phyloP scores from a whole-genome alignment of 2,888 invertebrate genomes.

The Lomographa bimaculata region DNA sequence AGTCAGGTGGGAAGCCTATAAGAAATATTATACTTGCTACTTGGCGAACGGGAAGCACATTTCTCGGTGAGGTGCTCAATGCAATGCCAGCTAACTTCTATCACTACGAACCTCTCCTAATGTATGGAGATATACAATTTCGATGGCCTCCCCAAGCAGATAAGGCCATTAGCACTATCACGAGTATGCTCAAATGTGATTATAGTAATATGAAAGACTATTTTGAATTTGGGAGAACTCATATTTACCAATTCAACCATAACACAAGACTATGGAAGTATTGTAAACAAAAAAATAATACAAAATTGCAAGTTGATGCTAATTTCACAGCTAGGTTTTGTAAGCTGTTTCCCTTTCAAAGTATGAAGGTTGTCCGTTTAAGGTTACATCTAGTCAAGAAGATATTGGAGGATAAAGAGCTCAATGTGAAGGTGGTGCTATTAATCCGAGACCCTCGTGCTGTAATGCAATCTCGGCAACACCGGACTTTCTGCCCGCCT shows the following conservation, averaged over 20 bases:
- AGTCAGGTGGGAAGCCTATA: constrained; percentile 88
- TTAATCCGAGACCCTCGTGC: constrained; percentile 94
- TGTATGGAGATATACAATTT: constrained; percentile 92
- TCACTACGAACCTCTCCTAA: constrained; percentile 94
- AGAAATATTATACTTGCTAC: constrained; percentile 92
- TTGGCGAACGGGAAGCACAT: constrained; percentile 95
- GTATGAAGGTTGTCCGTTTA: constrained; percentile 93
- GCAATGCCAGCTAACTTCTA: constrained; percentile 94
- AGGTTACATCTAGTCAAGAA: constrained; percentile 88
- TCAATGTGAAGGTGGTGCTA: constrained; percentile 89
- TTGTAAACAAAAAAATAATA: constrained; percentile 86
- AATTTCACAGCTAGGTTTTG: constrained; percentile 84
- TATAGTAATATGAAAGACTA: constrained; percentile 89
- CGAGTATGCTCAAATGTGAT: constrained; percentile 90
- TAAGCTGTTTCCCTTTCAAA: constrained; percentile 89
- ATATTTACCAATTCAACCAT: constrained; percentile 92
- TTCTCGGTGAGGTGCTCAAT: constrained; percentile 93
- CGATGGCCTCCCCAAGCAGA: constrained; percentile 88
- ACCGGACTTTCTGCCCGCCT: constrained; percentile 90
- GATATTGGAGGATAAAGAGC: constrained; percentile 87
- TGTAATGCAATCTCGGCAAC: constrained; percentile 92
- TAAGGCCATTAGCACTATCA: constrained; percentile 86
- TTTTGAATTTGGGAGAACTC: constrained; percentile 89
- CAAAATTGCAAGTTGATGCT: constrained; percentile 74
- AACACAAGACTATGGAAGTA: constrained; percentile 93